Evolutionary conservation across 1,140 invertebrate genomes (phyloP).

Genomic region (Bombus pascuorum): DNA sequence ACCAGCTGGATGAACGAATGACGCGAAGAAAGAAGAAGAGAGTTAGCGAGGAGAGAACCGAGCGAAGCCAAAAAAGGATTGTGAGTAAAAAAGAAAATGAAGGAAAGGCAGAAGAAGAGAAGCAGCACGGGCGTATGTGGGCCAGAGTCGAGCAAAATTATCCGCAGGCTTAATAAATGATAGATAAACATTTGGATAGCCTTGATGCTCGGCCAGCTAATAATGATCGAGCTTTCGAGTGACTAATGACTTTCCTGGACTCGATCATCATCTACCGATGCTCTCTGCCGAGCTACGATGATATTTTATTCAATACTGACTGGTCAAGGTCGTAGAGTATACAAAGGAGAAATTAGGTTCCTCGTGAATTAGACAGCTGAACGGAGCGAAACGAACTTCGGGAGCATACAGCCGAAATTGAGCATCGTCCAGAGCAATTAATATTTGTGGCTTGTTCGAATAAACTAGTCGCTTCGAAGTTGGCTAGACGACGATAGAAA

Average conservation of each 20-base stretch:
- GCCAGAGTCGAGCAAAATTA: constrained; percentile 4
- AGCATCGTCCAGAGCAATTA: background rate
- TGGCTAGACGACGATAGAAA: background rate
- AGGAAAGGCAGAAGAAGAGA: background rate
- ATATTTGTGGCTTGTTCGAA: background rate
- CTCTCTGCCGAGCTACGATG: background rate
- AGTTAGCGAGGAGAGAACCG: background rate
- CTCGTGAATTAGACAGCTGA: constrained; percentile 7
- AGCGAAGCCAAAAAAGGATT: background rate
- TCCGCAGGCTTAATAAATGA: constrained; percentile 5
- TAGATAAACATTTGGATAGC: constrained; percentile 3
- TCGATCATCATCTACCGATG: constrained; percentile 1
- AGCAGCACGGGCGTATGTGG: background rate
- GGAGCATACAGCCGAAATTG: background rate
- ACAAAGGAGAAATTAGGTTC: background rate
- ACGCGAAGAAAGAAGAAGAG: background rate
- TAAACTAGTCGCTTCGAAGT: background rate
- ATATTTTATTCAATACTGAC: constrained; percentile 3
- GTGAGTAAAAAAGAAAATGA: background rate
- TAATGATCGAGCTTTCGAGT: background rate
- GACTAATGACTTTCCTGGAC: constrained; percentile 22
- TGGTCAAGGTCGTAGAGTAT: constrained; percentile 7
- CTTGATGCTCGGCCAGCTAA: constrained; percentile 3
- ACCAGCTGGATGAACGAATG: background rate
- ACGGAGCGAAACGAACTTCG: background rate